A percentile compares a stretch with the other conserved stretches of the same genome.
Evolutionary conservation across 2,113 vertebrate species (phyloP).

Genomic region (Notechis scutatus): DNA sequence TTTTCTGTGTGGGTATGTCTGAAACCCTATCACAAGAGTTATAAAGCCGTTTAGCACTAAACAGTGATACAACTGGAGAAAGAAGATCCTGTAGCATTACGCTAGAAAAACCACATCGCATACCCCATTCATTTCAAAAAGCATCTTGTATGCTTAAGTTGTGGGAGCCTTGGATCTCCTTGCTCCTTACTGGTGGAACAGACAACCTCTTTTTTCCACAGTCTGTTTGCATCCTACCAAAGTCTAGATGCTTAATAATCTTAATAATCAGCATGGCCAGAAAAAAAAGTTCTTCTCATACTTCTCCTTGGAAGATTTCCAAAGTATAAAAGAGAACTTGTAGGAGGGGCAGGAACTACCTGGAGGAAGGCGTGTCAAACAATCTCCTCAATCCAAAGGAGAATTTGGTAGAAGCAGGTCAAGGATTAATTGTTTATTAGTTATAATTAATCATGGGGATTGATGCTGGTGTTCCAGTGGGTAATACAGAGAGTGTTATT

Average conservation of each 20-base stretch:
- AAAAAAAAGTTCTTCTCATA: slow-evolving; percentile 58
- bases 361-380: slow-evolving; percentile 15
- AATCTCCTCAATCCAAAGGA: neutral
- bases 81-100: slow-evolving; percentile 38
- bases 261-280: slow-evolving; percentile 57
- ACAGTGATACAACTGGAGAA: slow-evolving; percentile 19
- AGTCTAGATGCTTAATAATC: slow-evolving; percentile 54
- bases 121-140: slow-evolving; percentile 53
- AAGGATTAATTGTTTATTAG: slow-evolving; percentile 60
- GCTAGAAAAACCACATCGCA: slow-evolving; percentile 46
- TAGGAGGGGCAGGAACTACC: slow-evolving; percentile 25
- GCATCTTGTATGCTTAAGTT: slow-evolving; percentile 60
- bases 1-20: neutral
- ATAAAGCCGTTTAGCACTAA: slow-evolving; percentile 42
- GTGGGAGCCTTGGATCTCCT: slow-evolving; percentile 43
- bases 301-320: slow-evolving; percentile 65
- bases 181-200: slow-evolving; percentile 45
- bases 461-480: slow-evolving; percentile 77
- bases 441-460: slow-evolving; percentile 51
- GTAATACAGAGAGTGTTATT: slow-evolving; percentile 67
- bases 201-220: slow-evolving; percentile 56
- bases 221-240: slow-evolving; percentile 43
- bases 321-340: slow-evolving; percentile 54
- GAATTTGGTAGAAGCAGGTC: slow-evolving; percentile 32
- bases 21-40: slow-evolving; percentile 23